A percentile compares a stretch with the other conserved stretches of the same genome.
These are phyloP conservation scores for Fragum fragum DNA, from an alignment of 2,888 invertebrate genomes.

Conservation along the genomic window DNA sequence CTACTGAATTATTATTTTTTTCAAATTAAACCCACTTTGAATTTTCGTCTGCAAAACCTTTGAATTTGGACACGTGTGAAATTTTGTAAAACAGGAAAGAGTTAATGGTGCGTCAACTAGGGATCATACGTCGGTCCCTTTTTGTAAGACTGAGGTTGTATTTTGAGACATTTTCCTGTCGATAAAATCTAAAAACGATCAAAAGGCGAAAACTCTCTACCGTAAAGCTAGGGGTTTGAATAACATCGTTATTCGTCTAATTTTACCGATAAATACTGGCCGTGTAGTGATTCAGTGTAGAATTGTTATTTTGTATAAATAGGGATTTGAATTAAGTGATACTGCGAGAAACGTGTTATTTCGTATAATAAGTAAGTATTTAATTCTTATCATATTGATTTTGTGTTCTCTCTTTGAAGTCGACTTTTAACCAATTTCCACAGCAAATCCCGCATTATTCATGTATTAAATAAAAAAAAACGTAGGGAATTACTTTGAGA, in stretches of 20 bases:
- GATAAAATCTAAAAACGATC: background rate
- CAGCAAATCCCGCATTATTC: too few relatives aligned
- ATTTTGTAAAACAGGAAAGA: too few relatives aligned
- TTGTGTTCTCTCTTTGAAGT: too few relatives aligned
- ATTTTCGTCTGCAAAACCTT: too few relatives aligned
- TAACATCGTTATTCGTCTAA: background rate
- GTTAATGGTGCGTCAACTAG: background rate
- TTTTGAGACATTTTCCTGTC: background rate
- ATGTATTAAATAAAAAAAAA: too few relatives aligned
- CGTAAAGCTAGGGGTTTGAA: background rate
- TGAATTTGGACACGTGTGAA: too few relatives aligned
- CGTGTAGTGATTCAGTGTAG: background rate
- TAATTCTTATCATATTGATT: too few relatives aligned
- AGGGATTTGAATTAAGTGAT: background rate
- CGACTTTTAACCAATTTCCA: too few relatives aligned
- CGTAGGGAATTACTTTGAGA: too few relatives aligned
- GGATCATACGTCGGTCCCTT: background rate
- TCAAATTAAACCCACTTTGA: too few relatives aligned
- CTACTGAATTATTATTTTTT: too few relatives aligned
- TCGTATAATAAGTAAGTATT: background rate
- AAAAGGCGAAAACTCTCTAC: background rate
- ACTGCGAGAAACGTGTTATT: background rate
- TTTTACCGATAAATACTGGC: background rate
- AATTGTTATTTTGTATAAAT: slow-evolving; percentile 1
- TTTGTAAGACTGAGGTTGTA: background rate